phyloP scores from a whole-genome alignment of 2,113 vertebrate genomes.

The Elephantulus edwardii region DNA sequence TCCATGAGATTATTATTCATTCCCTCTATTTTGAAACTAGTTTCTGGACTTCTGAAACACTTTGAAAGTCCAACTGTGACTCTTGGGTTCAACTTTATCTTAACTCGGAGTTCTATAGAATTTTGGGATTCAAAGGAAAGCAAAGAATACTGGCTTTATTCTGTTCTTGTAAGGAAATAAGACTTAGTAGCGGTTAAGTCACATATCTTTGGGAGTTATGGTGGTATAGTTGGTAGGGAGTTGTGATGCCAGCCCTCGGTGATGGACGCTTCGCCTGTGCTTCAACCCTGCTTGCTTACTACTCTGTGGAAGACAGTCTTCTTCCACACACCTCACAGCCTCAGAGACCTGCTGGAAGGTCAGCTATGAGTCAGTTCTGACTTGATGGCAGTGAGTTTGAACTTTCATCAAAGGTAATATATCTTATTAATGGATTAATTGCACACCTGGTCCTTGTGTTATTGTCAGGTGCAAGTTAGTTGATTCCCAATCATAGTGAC shows the following conservation, averaged over 20 bases:
- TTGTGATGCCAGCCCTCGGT: too few species aligned
- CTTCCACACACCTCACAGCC: too few species aligned
- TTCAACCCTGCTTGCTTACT: too few species aligned
- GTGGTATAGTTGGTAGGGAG: too few species aligned
- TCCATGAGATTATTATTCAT: background rate
- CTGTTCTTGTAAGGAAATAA: background rate
- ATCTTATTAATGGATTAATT: background rate
- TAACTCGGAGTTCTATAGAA: background rate
- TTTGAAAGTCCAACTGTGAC: background rate
- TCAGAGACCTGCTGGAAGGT: too few species aligned
- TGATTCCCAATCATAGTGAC: too few species aligned
- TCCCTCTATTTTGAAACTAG: background rate
- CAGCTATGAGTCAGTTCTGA: too few species aligned
- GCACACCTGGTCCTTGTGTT: background rate
- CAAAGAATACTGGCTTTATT: background rate
- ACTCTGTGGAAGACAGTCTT: too few species aligned
- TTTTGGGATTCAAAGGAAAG: background rate
- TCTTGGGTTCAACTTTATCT: background rate
- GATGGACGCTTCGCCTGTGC: too few species aligned
- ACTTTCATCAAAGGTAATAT: background rate
- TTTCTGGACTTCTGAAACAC: background rate
- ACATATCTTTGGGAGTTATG: too few species aligned
- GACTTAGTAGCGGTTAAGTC: background rate
- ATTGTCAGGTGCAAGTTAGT: too few species aligned
- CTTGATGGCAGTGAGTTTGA: too few species aligned